A percentile compares a stretch with the other conserved stretches of the same genome.
Conservation (phyloP, 2,797 vertebrate species). For the Melanotaenia nigrans region DNA sequence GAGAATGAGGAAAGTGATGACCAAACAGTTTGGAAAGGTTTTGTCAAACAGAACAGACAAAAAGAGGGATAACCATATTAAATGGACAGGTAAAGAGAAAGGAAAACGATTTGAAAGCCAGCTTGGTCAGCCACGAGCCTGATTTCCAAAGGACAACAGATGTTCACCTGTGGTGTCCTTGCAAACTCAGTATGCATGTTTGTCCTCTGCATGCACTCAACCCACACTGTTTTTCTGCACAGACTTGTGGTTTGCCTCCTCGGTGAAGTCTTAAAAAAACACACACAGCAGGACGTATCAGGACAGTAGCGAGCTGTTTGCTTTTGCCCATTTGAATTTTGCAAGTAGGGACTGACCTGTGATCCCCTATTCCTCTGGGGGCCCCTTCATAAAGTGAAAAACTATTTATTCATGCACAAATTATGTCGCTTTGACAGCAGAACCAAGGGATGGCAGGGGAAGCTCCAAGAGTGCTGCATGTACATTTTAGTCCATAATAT, state of each 20-base stretch:
- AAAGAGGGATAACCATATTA: neutral
- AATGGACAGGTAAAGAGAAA: neutral
- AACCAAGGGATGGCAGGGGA: slow-evolving; percentile 17
- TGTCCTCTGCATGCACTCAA: slow-evolving; percentile 13
- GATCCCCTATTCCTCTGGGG: slow-evolving; percentile 32
- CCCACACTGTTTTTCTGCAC: slow-evolving; percentile 19
- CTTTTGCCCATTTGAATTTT: slow-evolving; percentile 25
- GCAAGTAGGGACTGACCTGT: slow-evolving; percentile 43
- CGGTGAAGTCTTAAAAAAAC: slow-evolving; percentile 28
- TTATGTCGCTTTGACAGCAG: slow-evolving; percentile 3
- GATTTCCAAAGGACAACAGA: slow-evolving; percentile 35
- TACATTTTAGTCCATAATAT: neutral
- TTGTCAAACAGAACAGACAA: slow-evolving; percentile 27
- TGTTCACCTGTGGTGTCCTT: slow-evolving; percentile 40
- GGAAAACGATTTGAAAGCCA: slow-evolving; percentile 6
- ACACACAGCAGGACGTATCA: slow-evolving; percentile 13
- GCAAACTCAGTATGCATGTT: slow-evolving; percentile 29
- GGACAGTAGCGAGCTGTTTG: slow-evolving; percentile 18
- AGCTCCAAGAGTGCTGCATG: slow-evolving; percentile 6
- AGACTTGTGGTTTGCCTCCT: slow-evolving; percentile 28
- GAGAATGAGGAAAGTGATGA: slow-evolving; percentile 46
- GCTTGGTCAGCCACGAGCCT: slow-evolving; percentile 27
- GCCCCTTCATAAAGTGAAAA: slow-evolving; percentile 46
- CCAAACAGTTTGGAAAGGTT: slow-evolving; percentile 42
- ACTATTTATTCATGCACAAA: slow-evolving; percentile 51